Base-by-base conservation (phyloP, 2,888 invertebrate genomes). In the Epistrophe grossulariae region DNA sequence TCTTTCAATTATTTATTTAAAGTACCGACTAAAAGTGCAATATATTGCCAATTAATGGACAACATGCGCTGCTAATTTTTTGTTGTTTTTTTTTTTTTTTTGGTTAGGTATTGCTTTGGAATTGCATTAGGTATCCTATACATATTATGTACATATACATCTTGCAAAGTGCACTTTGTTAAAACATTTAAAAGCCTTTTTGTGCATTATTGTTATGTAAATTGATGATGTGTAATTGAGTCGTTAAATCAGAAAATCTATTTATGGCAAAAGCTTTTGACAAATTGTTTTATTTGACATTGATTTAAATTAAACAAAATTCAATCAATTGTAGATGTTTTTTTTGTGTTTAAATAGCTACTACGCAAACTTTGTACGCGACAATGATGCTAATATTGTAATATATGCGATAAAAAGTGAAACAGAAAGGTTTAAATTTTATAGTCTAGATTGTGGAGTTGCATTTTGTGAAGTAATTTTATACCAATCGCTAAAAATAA, bases 251-350 rank as follows among this genome's bases (percentile, higher is more conserved):
- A n/a, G 15, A 55, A 55, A 55, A 55, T 55, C 28, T 1, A n/a
- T 31, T 55, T 55, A 40, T 28, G 24, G 8, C 4, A n/a, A 55
- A 55, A 9, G 9, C n/a, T n/a, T n/a, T n/a, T 17, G 55, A 55
- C 55, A 55, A 55, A 55, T 31, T 31, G 9, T 31, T 31, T 55
- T 52, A 55, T 55, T 55, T n/a, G 55, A 55, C 55, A 55, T 55
- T 55, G 55, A 55, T 31, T 55, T 8, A 31, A 55, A 8, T 15
- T 31, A 52, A 24, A 24, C 7, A 52, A 13, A 55, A 55, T 55
- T 28, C 3, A 55, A 55, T 55, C 9, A 55, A 31, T 31, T 55
- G 15, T 55, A 1, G 4, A 31, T 28, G 1, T 8, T 55, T 55
- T 55, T 28, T 31, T 31, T n/a, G n/a, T n/a, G 1, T 8, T 8